These are phyloP conservation scores for Teleogryllus occipitalis DNA, from an alignment of 1,140 invertebrate genomes.

Conservation along the genomic window DNA sequence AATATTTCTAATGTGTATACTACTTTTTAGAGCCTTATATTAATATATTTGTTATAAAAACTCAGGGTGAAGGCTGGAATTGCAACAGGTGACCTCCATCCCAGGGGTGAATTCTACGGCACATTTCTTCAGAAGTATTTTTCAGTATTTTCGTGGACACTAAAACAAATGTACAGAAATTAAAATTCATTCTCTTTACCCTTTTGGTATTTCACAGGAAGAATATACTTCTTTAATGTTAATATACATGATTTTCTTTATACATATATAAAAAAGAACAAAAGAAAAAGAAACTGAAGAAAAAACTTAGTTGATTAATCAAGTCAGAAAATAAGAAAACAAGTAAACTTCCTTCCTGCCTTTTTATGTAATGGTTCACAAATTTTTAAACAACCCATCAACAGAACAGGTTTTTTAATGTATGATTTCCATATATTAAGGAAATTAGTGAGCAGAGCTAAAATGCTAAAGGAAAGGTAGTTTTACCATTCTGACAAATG, in stretches of 20 bases:
- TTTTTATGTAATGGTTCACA: not conserved
- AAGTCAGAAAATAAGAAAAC: not conserved
- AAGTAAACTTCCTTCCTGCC: not conserved
- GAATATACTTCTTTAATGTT: not conserved
- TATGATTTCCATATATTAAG: not conserved
- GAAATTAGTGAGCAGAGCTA: not conserved
- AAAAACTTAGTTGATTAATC: not conserved
- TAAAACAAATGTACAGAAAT: not conserved
- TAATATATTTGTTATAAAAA: not conserved
- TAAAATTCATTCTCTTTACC: not conserved
- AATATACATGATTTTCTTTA: not conserved
- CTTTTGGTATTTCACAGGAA: not conserved
- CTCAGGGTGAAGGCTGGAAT: not conserved
- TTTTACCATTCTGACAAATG: not conserved
- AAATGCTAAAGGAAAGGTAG: not conserved
- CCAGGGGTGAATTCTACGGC: not conserved
- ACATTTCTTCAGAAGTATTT: not conserved
- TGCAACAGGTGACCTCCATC: not conserved
- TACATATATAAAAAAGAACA: not conserved
- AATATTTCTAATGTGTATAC: not conserved
- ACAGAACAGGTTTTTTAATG: not conserved
- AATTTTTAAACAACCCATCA: not conserved
- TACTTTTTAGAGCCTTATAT: not conserved
- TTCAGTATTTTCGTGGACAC: constrained; percentile 8
- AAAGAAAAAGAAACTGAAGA: not conserved